Evolutionary conservation across 2,113 vertebrate species (phyloP).

Genomic region (Apus apus): DNA sequence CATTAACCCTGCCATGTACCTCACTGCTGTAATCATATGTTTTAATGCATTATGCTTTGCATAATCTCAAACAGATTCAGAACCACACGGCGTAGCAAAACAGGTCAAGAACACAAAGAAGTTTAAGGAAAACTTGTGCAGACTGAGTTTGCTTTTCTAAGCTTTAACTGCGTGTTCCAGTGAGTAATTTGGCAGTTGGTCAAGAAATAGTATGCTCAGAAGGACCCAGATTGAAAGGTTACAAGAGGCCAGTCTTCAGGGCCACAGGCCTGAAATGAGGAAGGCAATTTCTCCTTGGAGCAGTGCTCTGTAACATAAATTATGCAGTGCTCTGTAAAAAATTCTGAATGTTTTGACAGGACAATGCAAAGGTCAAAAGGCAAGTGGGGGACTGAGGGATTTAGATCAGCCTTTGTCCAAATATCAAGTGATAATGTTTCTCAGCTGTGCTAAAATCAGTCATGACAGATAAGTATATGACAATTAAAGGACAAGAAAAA

Average conservation of each 20-base stretch:
- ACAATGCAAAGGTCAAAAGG: background rate
- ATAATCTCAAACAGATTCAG: background rate
- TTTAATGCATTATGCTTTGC: background rate
- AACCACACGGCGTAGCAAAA: accelerated
- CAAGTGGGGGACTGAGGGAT: background rate
- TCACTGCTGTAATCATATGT: background rate
- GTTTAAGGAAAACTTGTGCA: background rate
- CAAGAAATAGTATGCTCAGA: background rate
- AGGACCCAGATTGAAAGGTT: background rate
- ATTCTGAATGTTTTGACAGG: background rate
- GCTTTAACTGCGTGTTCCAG: background rate
- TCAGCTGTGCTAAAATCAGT: background rate
- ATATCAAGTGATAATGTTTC: background rate
- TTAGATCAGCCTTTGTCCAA: background rate
- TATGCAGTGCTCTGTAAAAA: background rate
- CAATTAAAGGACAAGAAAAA: background rate
- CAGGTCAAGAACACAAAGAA: background rate
- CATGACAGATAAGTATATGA: background rate
- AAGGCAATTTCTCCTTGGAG: background rate
- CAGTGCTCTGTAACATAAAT: too few relatives aligned
- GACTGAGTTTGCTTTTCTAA: background rate
- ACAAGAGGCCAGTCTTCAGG: background rate
- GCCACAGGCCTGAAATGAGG: background rate
- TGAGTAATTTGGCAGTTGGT: background rate
- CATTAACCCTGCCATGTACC: background rate